phyloP scores from a whole-genome alignment of 2,888 invertebrate genomes.

The Stenichneumon culpator region DNA sequence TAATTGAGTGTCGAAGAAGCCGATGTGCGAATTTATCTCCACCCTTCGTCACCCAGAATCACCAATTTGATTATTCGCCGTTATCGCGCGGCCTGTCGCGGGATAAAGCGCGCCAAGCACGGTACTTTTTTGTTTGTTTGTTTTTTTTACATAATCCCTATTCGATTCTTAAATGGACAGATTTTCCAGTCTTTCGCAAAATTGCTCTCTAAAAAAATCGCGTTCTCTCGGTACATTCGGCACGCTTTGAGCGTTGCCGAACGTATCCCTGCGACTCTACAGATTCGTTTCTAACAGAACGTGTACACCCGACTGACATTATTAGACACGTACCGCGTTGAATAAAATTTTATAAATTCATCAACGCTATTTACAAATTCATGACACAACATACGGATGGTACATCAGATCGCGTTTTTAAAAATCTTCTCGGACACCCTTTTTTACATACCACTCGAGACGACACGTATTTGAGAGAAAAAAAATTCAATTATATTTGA shows the following conservation, averaged over 20 bases:
- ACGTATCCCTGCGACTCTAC: not conserved
- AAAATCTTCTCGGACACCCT: constrained; percentile 40
- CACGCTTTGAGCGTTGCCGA: constrained; percentile 36
- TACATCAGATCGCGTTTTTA: constrained; percentile 68
- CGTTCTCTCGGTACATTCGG: constrained; percentile 39
- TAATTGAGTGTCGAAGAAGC: constrained; percentile 52
- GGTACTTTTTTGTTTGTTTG: constrained; percentile 16
- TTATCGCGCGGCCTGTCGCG: constrained; percentile 13
- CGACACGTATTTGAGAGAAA: not conserved
- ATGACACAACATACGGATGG: constrained; percentile 68
- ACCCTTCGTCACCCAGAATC: constrained; percentile 25
- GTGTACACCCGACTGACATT: constrained; percentile 41
- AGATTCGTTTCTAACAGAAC: constrained; percentile 27
- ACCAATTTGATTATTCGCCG: constrained; percentile 59
- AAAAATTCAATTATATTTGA: not conserved
- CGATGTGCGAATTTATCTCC: constrained; percentile 44
- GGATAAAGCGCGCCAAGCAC: constrained; percentile 11
- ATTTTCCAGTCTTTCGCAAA: constrained; percentile 82
- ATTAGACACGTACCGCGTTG: constrained; percentile 35
- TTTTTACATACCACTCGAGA: constrained; percentile 29
- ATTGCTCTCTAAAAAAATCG: constrained; percentile 63
- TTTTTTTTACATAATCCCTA: constrained; percentile 67
- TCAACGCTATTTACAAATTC: constrained; percentile 70
- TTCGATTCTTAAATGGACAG: constrained; percentile 81
- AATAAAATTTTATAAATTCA: constrained; percentile 51